These are phyloP conservation scores for Sarcophaga caerulescens DNA, from an alignment of 2,888 invertebrate species.

Conservation along the genomic window DNA sequence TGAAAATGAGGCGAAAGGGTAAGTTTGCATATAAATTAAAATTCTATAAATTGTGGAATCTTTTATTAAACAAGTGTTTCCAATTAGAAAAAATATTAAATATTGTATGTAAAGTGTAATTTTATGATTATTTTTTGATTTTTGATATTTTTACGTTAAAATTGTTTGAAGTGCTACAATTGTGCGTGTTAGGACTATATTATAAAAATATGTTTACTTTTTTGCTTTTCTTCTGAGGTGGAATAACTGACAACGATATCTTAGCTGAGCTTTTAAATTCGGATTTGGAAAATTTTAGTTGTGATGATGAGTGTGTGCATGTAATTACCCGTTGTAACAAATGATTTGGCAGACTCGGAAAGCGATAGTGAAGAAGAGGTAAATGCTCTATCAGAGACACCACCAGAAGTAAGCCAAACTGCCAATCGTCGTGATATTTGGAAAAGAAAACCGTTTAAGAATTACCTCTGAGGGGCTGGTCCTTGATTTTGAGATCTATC, in stretches of 20 bases:
- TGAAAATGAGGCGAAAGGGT: constrained; percentile 53
- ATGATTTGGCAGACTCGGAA: constrained; percentile 25
- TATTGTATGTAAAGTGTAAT: constrained; percentile 35
- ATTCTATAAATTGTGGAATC: constrained; percentile 33
- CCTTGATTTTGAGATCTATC: no score
- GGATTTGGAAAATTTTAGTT: constrained; percentile 57
- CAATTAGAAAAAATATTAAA: constrained; percentile 42
- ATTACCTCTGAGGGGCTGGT: no score
- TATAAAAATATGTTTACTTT: constrained; percentile 49
- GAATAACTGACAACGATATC: constrained; percentile 53
- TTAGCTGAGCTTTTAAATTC: constrained; percentile 53
- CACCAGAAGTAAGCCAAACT: constrained; percentile 49
- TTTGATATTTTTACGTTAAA: constrained; percentile 35
- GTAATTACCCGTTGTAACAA: constrained; percentile 27
- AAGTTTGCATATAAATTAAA: constrained; percentile 48
- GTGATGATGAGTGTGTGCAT: constrained; percentile 53
- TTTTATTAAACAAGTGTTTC: constrained; percentile 27
- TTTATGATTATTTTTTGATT: constrained; percentile 41
- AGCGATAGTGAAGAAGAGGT: constrained; percentile 38
- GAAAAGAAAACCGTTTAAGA: constrained; percentile 54
- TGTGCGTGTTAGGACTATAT: constrained; percentile 53
- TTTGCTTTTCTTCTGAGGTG: constrained; percentile 40
- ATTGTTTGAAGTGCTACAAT: constrained; percentile 42
- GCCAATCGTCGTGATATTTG: constrained; percentile 35
- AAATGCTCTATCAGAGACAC: constrained; percentile 27